Evolutionary conservation across 2,113 vertebrate genomes (phyloP).

Genomic region (Epinephelus fuscoguttatus): DNA sequence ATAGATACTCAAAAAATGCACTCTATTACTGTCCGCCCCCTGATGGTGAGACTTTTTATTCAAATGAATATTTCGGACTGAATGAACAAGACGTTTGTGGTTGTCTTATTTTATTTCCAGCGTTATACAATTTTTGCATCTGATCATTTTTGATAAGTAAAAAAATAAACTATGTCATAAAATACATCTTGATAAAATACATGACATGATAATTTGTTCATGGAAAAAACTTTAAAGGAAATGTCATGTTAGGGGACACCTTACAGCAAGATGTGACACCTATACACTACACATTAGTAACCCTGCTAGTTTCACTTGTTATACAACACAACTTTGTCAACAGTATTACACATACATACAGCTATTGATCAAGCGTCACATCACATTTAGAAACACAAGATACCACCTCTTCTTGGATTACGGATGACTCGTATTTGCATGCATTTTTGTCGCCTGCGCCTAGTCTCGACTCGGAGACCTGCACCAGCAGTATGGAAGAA

Average conservation of each 20-base stretch:
- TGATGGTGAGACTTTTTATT: not conserved
- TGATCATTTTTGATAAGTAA: conserved; percentile 87
- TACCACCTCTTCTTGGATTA: conserved; percentile 55
- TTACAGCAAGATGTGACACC: conserved; percentile 71
- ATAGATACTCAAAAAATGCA: no score
- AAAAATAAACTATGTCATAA: conserved; percentile 98
- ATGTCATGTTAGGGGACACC: conserved; percentile 61
- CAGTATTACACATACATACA: conserved; percentile 57
- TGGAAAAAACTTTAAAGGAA: conserved; percentile 82
- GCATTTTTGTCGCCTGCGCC: conserved; percentile 90
- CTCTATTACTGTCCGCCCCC: no score
- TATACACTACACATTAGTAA: conserved; percentile 69
- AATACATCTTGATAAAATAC: conserved; percentile 94
- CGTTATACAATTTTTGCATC: conserved; percentile 75
- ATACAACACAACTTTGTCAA: conserved; percentile 68
- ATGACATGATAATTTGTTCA: conserved; percentile 86
- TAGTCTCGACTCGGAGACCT: conserved; percentile 83
- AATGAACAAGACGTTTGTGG: conserved; percentile 23
- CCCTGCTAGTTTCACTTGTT: conserved; percentile 69
- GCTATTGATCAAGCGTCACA: conserved; percentile 82
- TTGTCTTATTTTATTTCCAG: conserved; percentile 73
- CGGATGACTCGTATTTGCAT: conserved; percentile 87
- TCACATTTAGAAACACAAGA: conserved; percentile 76
- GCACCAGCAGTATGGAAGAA: conserved; percentile 89
- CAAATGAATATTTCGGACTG: not conserved